A percentile compares a stretch with the other conserved stretches of the same genome.
Evolutionary conservation across 64 coral and sea anemone genomes (phyloP).

Genomic region (Montipora cactus): DNA sequence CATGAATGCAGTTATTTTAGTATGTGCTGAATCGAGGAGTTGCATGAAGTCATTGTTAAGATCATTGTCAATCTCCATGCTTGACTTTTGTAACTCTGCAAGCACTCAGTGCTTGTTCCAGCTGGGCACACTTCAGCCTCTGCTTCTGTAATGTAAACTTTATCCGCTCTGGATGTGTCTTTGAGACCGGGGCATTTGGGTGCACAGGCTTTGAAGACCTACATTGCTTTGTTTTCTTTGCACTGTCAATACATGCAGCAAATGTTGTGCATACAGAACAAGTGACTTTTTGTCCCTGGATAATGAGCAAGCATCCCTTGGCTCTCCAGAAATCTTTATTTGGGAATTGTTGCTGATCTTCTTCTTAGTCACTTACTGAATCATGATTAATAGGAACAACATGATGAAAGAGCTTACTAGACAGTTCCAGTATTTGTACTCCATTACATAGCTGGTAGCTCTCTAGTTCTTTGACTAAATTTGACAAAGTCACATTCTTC

Average conservation of each 20-base stretch:
- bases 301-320: background rate
- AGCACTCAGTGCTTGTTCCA: background rate
- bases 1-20: constrained; percentile 47
- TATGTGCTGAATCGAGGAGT: background rate
- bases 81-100: constrained; percentile 30
- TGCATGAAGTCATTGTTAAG: constrained; percentile 24
- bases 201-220: constrained; percentile 9
- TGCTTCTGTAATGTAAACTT: too few relatives aligned
- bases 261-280: background rate
- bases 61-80: constrained; percentile 13
- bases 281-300: constrained; percentile 22
- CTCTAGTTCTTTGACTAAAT: constrained; percentile 18
- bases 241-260: background rate
- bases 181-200: too few relatives aligned
- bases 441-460: constrained; percentile 13
- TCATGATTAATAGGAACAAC: constrained; percentile 22
- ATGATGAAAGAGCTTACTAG: constrained; percentile 21
- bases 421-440: background rate
- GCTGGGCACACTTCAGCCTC: too few relatives aligned
- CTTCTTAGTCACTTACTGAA: background rate
- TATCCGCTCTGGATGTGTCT: too few relatives aligned
- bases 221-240: background rate
- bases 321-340: constrained; percentile 6
- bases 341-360: constrained; percentile 26
- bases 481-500: constrained; percentile 31